Evolutionary conservation across 2,797 vertebrate genomes (phyloP).

Genomic region (Lepus townsendii): DNA sequence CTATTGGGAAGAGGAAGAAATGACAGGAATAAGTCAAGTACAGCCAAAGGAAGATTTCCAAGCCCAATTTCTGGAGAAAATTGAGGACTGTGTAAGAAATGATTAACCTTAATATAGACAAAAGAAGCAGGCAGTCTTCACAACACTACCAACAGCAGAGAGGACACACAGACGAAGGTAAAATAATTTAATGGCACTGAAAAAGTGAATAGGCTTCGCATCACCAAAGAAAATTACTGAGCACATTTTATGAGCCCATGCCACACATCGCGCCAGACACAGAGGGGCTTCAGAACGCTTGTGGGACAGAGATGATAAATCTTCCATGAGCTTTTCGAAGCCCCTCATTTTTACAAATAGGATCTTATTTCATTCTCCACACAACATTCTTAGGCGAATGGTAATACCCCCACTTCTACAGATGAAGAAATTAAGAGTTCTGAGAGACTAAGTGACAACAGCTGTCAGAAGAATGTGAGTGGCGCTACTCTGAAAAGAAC

Average conservation of each 20-base stretch:
- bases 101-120: background rate
- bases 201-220: background rate
- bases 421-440: background rate
- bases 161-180: background rate
- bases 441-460: background rate
- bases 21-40: background rate
- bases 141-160: background rate
- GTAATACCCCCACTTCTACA: background rate
- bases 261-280: background rate
- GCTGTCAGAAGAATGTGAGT: background rate
- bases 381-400: background rate
- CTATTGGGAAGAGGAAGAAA: background rate
- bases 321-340: too few relatives aligned
- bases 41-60: background rate
- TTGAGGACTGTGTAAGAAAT: slow-evolving; percentile 2
- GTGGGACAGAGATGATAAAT: too few relatives aligned
- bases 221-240: background rate
- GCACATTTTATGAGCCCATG: background rate
- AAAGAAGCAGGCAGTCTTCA: background rate
- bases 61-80: background rate
- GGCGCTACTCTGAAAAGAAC: background rate
- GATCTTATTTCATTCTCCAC: slow-evolving; percentile 48
- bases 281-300: too few relatives aligned
- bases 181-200: slow-evolving; percentile 22
- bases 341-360: background rate